These are phyloP conservation scores for Pteropus rufus DNA, from an alignment of 2,797 vertebrate species.

Conservation along the genomic window DNA sequence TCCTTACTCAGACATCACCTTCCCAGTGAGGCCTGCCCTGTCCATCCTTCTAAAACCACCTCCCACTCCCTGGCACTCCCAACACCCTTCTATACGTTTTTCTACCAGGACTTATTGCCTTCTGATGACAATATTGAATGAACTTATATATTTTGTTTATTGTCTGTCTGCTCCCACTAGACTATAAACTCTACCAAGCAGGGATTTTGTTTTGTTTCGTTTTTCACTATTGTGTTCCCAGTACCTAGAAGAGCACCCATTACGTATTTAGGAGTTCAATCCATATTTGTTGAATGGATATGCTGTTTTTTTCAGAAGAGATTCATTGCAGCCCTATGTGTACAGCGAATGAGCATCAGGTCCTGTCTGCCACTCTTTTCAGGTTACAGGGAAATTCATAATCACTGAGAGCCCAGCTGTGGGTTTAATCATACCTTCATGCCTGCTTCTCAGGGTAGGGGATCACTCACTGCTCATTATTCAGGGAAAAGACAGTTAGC, in stretches of 20 bases:
- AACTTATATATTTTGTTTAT: not conserved
- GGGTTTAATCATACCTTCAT: not conserved
- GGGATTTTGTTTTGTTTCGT: not conserved
- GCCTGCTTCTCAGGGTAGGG: not conserved
- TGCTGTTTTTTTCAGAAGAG: not conserved
- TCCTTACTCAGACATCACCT: not conserved
- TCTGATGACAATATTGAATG: not conserved
- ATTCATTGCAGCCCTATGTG: not conserved
- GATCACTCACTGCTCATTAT: not conserved
- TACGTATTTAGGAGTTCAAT: not conserved
- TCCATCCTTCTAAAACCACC: not conserved
- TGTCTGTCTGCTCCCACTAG: not conserved
- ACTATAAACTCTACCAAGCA: not conserved
- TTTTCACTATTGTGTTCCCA: not conserved
- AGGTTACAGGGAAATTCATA: not conserved
- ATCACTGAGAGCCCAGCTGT: not conserved
- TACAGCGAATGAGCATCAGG: not conserved
- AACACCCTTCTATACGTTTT: not conserved
- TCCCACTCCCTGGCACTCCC: not conserved
- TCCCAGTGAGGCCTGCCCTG: not conserved
- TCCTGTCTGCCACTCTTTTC: not conserved
- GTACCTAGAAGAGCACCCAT: not conserved
- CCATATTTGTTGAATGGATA: not conserved
- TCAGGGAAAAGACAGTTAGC: not conserved
- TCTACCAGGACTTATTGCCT: not conserved